Evolutionary conservation across 2,797 vertebrate species (phyloP), one percentile per base, ranked within the genome.

Genomic region (Triplophysa yarkandensis): DNA sequence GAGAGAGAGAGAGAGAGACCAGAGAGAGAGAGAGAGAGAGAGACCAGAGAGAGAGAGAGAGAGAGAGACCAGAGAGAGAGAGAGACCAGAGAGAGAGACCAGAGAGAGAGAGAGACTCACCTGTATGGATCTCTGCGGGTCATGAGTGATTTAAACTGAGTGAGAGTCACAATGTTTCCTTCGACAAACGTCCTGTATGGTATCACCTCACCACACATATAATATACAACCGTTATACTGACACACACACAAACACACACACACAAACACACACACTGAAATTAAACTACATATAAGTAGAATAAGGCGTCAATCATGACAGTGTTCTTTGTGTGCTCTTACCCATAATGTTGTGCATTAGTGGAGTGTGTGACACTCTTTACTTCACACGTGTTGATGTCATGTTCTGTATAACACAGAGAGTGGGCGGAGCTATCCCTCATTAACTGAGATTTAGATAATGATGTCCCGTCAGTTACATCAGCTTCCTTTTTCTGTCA

Each of bases 61-160:
- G 9, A 23, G 4, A 1, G 4, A 1, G 1, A 13, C 50, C 19
- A 21, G 0, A 6, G 7, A 1, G 10, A 16, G 14, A 17, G 2
- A n/a, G n/a, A n/a, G n/a, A n/a, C n/a, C 36, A 2, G 0, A 36
- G 9, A 11, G 10, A 36, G 9, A 11, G 0, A 36, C n/a, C n/a
- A n/a, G 19, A 50, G 2, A 7, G 1, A 0, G 6, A n/a, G 0
- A 1, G 1, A n/a, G 23, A 58, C 86, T 89, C 76, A 98, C 97
- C 96, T 94, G 90, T 98, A 98, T 85, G 93, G 94, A 86, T 96
- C 97, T 87, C 96, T 98, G 94, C 96, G 98, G 87, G 96, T 98
- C 83, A 98, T 94, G 87, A 98, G 92, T 90, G 98, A 95, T 89
- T 98, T 98, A 90, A 98, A 98, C 89, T 97, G 96, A 79, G 95